Percentiles rank a stretch among this genome's conserved stretches.
Evolutionary conservation across 2,113 vertebrate genomes (phyloP).

Genomic region (Entelurus aequoreus): DNA sequence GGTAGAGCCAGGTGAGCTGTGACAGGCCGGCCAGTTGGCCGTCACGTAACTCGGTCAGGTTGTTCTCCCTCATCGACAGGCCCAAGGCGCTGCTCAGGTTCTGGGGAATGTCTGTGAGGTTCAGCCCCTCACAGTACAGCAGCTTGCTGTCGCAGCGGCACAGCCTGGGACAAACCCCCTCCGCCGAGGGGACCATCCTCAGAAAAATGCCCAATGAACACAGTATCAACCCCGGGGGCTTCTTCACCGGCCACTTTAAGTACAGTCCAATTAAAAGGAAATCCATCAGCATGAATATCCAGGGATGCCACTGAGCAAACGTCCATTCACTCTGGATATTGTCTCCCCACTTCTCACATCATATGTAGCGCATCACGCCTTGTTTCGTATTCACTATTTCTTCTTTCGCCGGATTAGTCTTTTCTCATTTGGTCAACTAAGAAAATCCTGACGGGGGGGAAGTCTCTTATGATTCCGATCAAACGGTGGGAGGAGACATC

Average conservation of each 20-base stretch:
- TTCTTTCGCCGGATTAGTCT: slow-evolving; percentile 19
- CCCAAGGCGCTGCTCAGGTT: slow-evolving; percentile 96
- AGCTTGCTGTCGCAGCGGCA: slow-evolving; percentile 99
- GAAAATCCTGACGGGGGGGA: slow-evolving; percentile 74
- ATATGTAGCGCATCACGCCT: slow-evolving; percentile 55
- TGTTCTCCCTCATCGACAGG: slow-evolving; percentile 98
- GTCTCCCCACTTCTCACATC: slow-evolving; percentile 60
- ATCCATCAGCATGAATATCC: slow-evolving; percentile 99
- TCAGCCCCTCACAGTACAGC: slow-evolving; percentile 98
- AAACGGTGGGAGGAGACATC: slow-evolving; percentile 44
- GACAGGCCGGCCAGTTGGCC: slow-evolving; percentile 94
- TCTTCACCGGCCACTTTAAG: slow-evolving; percentile 97
- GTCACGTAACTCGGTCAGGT: slow-evolving; percentile 91
- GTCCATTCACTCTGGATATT: slow-evolving; percentile 95
- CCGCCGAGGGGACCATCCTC: slow-evolving; percentile 87
- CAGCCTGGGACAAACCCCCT: slow-evolving; percentile 91
- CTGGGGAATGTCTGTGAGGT: slow-evolving; percentile 94
- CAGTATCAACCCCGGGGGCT: slow-evolving; percentile 95
- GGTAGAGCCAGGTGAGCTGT: slow-evolving; percentile 99
- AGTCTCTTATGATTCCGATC: slow-evolving; percentile 82
- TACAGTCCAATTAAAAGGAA: slow-evolving; percentile 99
- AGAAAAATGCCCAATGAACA: slow-evolving; percentile 91
- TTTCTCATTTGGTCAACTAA: slow-evolving; percentile 48
- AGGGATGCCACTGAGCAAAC: slow-evolving; percentile 91
- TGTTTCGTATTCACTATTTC: slow-evolving; percentile 29